Evolutionary conservation across 2,888 invertebrate species (phyloP).

Genomic region (Agelastica alni): DNA sequence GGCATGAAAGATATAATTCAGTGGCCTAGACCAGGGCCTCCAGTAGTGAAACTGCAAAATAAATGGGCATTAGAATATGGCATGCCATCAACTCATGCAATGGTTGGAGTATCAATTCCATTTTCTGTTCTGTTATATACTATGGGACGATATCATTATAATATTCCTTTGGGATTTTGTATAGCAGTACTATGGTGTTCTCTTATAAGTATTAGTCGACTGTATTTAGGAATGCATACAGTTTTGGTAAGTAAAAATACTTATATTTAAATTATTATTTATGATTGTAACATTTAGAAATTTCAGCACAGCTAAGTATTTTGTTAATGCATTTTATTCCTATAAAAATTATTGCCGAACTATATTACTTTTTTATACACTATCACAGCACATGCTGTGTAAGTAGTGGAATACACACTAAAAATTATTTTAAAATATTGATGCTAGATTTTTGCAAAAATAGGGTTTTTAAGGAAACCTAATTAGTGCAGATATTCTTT

Average conservation of each 20-base stretch:
- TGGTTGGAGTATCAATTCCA: conserved; percentile 87
- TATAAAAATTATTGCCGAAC: no score
- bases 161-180: conserved; percentile 62
- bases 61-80: conserved; percentile 93
- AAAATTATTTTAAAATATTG: no score
- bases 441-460: no score
- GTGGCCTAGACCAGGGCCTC: conserved; percentile 86
- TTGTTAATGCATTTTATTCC: no score
- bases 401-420: no score
- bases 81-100: conserved; percentile 94
- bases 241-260: conserved; percentile 68
- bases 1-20: conserved; percentile 84
- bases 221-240: conserved; percentile 94
- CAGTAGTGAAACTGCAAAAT: conserved; percentile 79
- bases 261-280: no score
- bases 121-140: conserved; percentile 83
- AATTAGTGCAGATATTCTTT: no score
- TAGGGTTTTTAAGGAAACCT: no score
- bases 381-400: no score
- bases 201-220: conserved; percentile 79
- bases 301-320: no score
- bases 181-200: conserved; percentile 71
- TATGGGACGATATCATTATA: conserved; percentile 77
- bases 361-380: no score
- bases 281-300: no score